Percentiles rank a stretch among this genome's conserved stretches.
Evolutionary conservation across 92 coral and sea anemone species (phyloP).

Genomic region (Zoanthus gigantus): DNA sequence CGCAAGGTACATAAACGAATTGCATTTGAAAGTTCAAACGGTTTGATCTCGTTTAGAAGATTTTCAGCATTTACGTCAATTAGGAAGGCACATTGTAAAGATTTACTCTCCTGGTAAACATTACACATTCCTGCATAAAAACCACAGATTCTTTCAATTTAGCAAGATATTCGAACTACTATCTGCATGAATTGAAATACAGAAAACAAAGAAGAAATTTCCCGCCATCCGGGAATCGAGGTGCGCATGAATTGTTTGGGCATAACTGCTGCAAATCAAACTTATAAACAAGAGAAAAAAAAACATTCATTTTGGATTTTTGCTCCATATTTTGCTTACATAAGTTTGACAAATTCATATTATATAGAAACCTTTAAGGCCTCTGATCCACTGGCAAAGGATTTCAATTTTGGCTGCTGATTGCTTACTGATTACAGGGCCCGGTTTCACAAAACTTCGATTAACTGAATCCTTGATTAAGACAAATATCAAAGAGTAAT

Average conservation of each 20-base stretch:
- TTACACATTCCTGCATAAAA: slow-evolving; percentile 39
- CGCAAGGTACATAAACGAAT: slow-evolving; percentile 83
- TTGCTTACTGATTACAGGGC: too few relatives aligned
- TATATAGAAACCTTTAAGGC: too few relatives aligned
- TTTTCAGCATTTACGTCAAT: slow-evolving; percentile 63
- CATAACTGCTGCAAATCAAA: slow-evolving; percentile 24
- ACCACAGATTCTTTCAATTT: slow-evolving; percentile 1
- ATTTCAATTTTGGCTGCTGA: too few relatives aligned
- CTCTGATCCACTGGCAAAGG: too few relatives aligned
- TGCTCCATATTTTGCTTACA: too few relatives aligned
- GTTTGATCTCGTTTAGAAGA: slow-evolving; percentile 31
- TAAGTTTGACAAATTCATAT: too few relatives aligned
- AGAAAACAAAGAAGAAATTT: slow-evolving; percentile 40
- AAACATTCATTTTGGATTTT: too few relatives aligned
- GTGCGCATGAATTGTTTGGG: slow-evolving; percentile 34
- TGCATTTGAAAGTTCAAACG: slow-evolving; percentile 59
- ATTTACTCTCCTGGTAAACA: slow-evolving; percentile 34
- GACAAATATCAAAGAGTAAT: too few relatives aligned
- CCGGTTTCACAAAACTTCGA: too few relatives aligned
- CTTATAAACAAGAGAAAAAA: neutral
- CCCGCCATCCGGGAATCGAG: slow-evolving; percentile 41
- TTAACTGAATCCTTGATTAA: too few relatives aligned
- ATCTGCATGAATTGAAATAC: neutral
- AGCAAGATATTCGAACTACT: neutral
- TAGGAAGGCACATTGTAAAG: slow-evolving; percentile 64